A percentile compares a stretch with the other conserved stretches of the same genome.
phyloP scores from a whole-genome alignment of 2,888 invertebrate species.

The Chloroclystis v-ata region DNA sequence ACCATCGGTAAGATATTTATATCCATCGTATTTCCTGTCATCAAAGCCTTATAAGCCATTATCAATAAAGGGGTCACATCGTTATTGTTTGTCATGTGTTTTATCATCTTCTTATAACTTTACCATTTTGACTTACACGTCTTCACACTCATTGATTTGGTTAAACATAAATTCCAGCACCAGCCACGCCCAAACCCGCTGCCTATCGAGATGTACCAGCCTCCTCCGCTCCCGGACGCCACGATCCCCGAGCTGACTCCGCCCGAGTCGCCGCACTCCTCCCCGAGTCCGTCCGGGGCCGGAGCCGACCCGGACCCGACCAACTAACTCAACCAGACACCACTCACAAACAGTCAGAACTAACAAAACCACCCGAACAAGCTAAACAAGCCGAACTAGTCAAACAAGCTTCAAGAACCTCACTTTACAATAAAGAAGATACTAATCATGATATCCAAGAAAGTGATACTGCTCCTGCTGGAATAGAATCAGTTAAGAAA shows the following conservation, averaged over 20 bases:
- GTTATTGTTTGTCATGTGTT: too few species aligned
- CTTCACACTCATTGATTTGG: too few species aligned
- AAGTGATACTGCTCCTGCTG: not conserved
- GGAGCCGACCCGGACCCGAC: slow-evolving; percentile 4
- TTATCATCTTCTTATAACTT: too few species aligned
- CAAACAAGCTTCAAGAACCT: slow-evolving; percentile 35
- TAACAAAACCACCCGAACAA: slow-evolving; percentile 29
- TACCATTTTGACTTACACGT: too few species aligned
- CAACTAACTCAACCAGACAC: too few species aligned
- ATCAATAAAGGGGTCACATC: too few species aligned
- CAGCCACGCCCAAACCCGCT: slow-evolving; percentile 62
- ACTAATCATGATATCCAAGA: slow-evolving; percentile 23
- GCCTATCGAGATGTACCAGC: slow-evolving; percentile 55
- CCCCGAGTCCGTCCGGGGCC: slow-evolving; percentile 41
- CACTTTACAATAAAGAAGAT: slow-evolving; percentile 9
- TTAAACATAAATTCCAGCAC: slow-evolving; percentile 51
- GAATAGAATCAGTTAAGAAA: not conserved
- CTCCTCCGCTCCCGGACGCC: slow-evolving; percentile 43
- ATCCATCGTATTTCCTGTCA: too few species aligned
- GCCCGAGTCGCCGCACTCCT: slow-evolving; percentile 61
- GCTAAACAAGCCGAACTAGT: slow-evolving; percentile 39
- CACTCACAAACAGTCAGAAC: slow-evolving; percentile 34
- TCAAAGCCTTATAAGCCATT: too few species aligned
- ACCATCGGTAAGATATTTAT: too few species aligned
- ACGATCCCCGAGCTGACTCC: slow-evolving; percentile 42